These are phyloP conservation scores for Pleuronectes platessa DNA, from an alignment of 2,113 vertebrate species.

Conservation along the genomic window DNA sequence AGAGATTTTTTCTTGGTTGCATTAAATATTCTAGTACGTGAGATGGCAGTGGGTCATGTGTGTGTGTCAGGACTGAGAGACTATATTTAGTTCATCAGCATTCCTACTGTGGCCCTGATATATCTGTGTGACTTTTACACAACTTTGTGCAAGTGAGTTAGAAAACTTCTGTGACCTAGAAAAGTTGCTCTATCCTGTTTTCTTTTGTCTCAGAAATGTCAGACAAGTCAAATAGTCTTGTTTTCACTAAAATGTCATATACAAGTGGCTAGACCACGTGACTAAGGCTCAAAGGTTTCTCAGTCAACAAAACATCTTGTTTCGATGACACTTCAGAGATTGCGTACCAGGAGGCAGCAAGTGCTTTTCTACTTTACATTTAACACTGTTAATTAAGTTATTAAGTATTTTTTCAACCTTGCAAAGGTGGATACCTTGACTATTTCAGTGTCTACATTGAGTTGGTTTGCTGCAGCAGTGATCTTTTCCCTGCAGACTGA, in stretches of 20 bases:
- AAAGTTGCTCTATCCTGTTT: constrained; percentile 36
- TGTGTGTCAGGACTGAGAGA: constrained; percentile 31
- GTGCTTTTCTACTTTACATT: neutral
- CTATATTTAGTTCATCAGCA: constrained; percentile 68
- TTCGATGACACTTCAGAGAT: neutral
- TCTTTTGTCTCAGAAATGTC: constrained; percentile 12
- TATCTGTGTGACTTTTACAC: constrained; percentile 61
- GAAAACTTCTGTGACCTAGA: constrained; percentile 53
- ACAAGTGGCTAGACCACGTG: constrained; percentile 12
- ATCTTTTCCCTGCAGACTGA: constrained; percentile 98
- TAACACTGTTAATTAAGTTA: neutral
- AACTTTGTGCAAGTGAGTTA: constrained; percentile 56
- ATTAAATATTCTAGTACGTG: constrained; percentile 41
- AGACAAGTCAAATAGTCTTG: constrained; percentile 7
- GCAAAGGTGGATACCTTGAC: constrained; percentile 86
- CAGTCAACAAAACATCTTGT: neutral
- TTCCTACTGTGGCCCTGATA: constrained; percentile 45
- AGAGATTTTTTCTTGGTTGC: constrained; percentile 17
- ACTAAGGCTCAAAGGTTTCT: neutral
- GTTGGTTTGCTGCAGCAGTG: constrained; percentile 91
- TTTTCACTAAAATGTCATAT: constrained; percentile 29
- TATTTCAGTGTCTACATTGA: constrained; percentile 98
- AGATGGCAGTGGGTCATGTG: constrained; percentile 51
- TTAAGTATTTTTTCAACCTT: neutral
- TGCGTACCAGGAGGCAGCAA: neutral